phyloP scores from a whole-genome alignment of 2,888 invertebrate genomes.

The Orthosia gothica region DNA sequence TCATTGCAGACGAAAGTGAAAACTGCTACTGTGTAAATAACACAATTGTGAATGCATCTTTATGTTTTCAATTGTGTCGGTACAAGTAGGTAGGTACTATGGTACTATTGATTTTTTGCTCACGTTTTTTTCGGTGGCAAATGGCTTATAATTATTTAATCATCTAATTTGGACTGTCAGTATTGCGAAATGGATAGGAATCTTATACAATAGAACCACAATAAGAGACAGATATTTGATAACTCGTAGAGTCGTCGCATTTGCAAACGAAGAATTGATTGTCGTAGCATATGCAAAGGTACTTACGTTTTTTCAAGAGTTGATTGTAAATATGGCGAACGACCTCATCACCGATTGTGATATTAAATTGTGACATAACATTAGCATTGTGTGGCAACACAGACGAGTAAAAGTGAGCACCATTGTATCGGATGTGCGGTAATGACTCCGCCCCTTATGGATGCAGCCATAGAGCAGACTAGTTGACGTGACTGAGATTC shows the following conservation, averaged over 20 bases:
- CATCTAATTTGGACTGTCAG: constrained; percentile 23
- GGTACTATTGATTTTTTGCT: constrained; percentile 17
- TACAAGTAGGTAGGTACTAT: constrained; percentile 16
- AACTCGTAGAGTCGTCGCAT: neutral
- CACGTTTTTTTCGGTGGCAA: constrained; percentile 25
- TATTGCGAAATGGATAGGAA: constrained; percentile 41
- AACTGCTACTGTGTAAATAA: constrained; percentile 79
- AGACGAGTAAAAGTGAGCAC: constrained; percentile 83
- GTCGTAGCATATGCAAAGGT: neutral
- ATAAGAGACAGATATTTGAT: constrained; percentile 4
- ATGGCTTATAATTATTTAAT: constrained; percentile 37
- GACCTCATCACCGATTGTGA: constrained; percentile 52
- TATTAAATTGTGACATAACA: constrained; percentile 79
- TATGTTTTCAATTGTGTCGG: constrained; percentile 51
- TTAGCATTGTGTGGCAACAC: constrained; percentile 76
- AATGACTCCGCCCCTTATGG: constrained; percentile 76
- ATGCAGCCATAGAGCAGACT: constrained; percentile 69
- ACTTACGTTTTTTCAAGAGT: constrained; percentile 1
- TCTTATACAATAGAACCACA: constrained; percentile 17
- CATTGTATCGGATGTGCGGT: constrained; percentile 78
- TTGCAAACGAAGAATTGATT: neutral
- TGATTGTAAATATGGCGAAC: constrained; percentile 38
- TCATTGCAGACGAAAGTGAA: constrained; percentile 86
- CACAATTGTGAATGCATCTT: constrained; percentile 71
- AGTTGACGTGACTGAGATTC: constrained; percentile 70